phyloP scores from a whole-genome alignment of 53 echinoderm and acorn worm species.

The Actinopyga echinites region DNA sequence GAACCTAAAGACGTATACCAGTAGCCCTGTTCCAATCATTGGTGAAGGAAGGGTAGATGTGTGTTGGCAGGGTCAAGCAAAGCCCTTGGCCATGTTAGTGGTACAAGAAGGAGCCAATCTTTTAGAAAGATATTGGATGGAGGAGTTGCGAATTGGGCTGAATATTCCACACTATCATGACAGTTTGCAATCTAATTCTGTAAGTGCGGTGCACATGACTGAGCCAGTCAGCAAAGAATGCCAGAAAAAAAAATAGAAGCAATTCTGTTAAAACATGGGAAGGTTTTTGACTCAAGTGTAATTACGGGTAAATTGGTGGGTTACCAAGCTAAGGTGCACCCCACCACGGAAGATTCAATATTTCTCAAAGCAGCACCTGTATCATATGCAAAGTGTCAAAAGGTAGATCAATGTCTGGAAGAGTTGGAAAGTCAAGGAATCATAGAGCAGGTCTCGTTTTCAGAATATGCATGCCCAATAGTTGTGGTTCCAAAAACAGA shows the following conservation, averaged over 20 bases:
- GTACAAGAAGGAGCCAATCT: constrained; percentile 46
- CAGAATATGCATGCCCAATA: constrained; percentile 68
- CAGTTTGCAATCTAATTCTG: not conserved
- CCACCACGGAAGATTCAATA: not conserved
- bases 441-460: constrained; percentile 43
- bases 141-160: not conserved
- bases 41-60: constrained; percentile 49
- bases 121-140: constrained; percentile 60
- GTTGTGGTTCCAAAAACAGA: constrained; percentile 53
- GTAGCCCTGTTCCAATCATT: constrained; percentile 4
- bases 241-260: not conserved
- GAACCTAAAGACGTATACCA: not conserved
- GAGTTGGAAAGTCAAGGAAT: constrained; percentile 38
- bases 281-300: not conserved
- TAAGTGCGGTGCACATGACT: not conserved
- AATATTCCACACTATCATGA: not conserved
- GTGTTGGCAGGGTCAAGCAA: not conserved
- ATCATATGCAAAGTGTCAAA: constrained; percentile 44
- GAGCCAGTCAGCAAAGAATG: not conserved
- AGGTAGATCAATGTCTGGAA: constrained; percentile 46
- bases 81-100: constrained; percentile 40
- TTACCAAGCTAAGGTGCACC: constrained; percentile 60
- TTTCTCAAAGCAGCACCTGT: constrained; percentile 60
- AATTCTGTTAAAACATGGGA: not conserved
- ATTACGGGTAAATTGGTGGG: not conserved